These are phyloP conservation scores for Microctenopoma lineatum DNA, from an alignment of 2,797 vertebrate species.

Conservation along the genomic window DNA sequence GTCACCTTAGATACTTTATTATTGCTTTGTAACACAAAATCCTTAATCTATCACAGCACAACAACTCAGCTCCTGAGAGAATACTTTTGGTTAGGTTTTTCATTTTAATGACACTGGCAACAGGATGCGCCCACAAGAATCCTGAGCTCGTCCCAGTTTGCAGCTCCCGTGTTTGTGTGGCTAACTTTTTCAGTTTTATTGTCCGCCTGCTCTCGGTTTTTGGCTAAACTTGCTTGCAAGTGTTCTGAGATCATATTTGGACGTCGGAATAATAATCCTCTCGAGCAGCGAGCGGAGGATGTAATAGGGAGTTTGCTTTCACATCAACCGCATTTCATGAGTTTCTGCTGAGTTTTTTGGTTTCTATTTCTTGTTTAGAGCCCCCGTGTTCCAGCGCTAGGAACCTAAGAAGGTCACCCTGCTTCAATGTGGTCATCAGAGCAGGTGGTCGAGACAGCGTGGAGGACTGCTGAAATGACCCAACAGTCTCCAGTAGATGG, in stretches of 20 bases:
- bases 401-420: constrained; percentile 56
- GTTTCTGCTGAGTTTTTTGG: constrained; percentile 23
- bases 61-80: neutral
- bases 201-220: constrained; percentile 44
- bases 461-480: neutral
- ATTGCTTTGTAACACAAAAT: neutral
- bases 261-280: constrained; percentile 55
- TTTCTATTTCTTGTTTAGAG: constrained; percentile 41
- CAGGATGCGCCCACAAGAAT: constrained; percentile 33
- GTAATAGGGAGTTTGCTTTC: constrained; percentile 60
- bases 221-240: constrained; percentile 36
- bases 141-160: constrained; percentile 52
- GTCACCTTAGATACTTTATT: neutral
- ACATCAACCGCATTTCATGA: constrained; percentile 34
- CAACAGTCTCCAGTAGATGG: constrained; percentile 72
- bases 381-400: constrained; percentile 32
- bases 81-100: constrained; percentile 44
- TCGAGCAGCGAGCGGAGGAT: constrained; percentile 36
- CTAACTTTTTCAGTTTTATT: constrained; percentile 62
- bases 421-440: constrained; percentile 26
- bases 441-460: constrained; percentile 47
- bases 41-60: constrained; percentile 16
- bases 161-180: constrained; percentile 61
- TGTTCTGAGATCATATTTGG: constrained; percentile 74
- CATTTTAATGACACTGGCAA: constrained; percentile 61